Conservation (phyloP, 2,888 invertebrate species). For the Congeria kusceri region DNA sequence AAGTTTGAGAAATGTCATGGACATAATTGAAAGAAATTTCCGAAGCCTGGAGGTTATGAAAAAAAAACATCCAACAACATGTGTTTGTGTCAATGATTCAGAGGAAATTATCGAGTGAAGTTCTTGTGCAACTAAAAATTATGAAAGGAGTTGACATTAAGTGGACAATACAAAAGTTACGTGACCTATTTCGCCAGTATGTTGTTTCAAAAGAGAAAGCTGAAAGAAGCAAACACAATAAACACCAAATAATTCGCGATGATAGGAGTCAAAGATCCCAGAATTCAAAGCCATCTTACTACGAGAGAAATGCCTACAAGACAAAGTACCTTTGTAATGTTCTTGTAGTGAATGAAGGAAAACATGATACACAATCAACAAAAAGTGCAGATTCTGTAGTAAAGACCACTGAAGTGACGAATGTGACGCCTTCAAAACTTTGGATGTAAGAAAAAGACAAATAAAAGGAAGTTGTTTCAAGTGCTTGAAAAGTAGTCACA, state of each 20-base stretch:
- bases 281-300: not conserved
- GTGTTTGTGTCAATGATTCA: conserved; percentile 34
- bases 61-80: conserved; percentile 8
- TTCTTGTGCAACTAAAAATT: conserved; percentile 21
- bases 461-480: conserved; percentile 22
- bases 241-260: not conserved
- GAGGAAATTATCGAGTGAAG: conserved; percentile 15
- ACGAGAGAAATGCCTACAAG: no score
- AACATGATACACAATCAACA: not conserved
- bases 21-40: conserved; percentile 19
- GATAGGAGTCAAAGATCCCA: not conserved
- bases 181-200: conserved; percentile 10
- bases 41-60: conserved; percentile 21
- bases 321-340: not conserved
- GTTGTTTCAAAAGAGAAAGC: conserved; percentile 10
- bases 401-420: conserved; percentile 17
- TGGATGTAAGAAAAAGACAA: conserved; percentile 11
- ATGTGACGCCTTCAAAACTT: not conserved
- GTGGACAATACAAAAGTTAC: conserved; percentile 2
- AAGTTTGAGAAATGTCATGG: conserved; percentile 20
- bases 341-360: not conserved
- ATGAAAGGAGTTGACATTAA: conserved; percentile 9
- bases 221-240: not conserved
- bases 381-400: conserved; percentile 17
- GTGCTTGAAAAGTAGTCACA: conserved; percentile 8